Base-by-base conservation (phyloP, 2,113 vertebrate genomes). In the Alexandromys fortis region DNA sequence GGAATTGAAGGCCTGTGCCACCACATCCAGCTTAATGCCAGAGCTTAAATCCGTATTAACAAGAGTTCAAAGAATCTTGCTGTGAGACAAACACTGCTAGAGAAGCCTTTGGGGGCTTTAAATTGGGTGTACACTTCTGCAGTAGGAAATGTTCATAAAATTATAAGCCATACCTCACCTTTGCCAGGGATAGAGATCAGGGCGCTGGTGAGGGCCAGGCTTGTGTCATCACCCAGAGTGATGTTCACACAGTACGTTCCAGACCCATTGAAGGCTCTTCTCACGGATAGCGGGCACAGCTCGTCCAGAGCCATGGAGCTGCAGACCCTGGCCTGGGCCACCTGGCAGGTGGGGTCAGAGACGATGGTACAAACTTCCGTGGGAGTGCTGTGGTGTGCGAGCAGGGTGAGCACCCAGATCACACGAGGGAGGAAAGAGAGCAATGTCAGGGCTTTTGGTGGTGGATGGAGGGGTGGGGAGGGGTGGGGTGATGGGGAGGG, bases 211-310 rank as follows among this genome's bases (percentile, higher is more conserved):
- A 99, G 98, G 82, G 99, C 98, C 97, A 99, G 95, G 67, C 99
- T 99, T 5, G 98, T 94, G 17, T 98, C 98, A 83, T 99, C 98
- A 7, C 98, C 98, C 97, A 99, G 95, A 38, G 99, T 99, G 97
- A 99, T 99, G 98, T 99, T 99, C 86, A 99, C 98, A 5, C 99
- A 99, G 97, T 99, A 99, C 0, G 98, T 99, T 88, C 99, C 99
- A 0, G 99, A 98, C 52, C 98, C 98, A 11, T 88, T 97, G 97
- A 99, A 99, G 78, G 98, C 98, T 90, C 99, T 98, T 63, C 97
- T 98, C 95, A 99, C 96, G 2, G 97, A 99, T 96, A 99, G 98
- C 58, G 98, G 95, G 76, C 99, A 99, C 16, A 95, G 24, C 0
- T 98, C 90, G 0, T 98, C 97, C 12, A 98, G 52, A 0, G 96